Percentiles rank a stretch among this genome's conserved stretches.
phyloP scores from a whole-genome alignment of 2,113 vertebrate species.

The Sapajus apella region DNA sequence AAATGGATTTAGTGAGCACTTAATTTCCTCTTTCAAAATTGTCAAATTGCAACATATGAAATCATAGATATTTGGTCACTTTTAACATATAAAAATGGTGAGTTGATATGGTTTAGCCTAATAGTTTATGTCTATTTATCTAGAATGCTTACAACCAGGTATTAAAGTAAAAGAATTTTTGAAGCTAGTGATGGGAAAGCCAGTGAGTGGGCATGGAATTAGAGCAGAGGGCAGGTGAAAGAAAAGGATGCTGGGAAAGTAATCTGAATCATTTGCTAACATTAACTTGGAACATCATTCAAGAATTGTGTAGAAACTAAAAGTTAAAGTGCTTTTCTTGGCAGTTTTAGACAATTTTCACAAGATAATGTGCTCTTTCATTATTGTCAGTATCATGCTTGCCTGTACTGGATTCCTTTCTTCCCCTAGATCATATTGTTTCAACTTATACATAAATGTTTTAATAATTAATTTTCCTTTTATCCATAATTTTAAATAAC shows the following conservation, averaged over 20 bases:
- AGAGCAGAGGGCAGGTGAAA: not conserved
- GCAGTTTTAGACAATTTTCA: not conserved
- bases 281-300: not conserved
- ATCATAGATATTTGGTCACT: not conserved
- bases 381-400: not conserved
- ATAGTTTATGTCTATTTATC: not conserved
- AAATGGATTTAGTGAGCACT: not conserved
- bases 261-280: not conserved
- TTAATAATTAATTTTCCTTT: slow-evolving; percentile 58
- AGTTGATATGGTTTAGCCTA: not conserved
- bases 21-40: not conserved
- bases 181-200: not conserved
- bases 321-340: not conserved
- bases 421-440: slow-evolving; percentile 42
- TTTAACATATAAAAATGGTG: not conserved
- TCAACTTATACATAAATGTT: slow-evolving; percentile 36
- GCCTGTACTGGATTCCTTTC: not conserved
- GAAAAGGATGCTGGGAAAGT: not conserved
- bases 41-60: not conserved
- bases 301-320: not conserved
- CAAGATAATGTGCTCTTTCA: not conserved
- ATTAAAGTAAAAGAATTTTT: not conserved
- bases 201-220: not conserved
- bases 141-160: not conserved
- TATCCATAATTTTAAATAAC: slow-evolving; percentile 52